Percentiles rank a stretch among this genome's conserved stretches.
These are phyloP conservation scores for Hirudo medicinalis DNA, from an alignment of 1,140 invertebrate genomes.

Conservation along the genomic window DNA sequence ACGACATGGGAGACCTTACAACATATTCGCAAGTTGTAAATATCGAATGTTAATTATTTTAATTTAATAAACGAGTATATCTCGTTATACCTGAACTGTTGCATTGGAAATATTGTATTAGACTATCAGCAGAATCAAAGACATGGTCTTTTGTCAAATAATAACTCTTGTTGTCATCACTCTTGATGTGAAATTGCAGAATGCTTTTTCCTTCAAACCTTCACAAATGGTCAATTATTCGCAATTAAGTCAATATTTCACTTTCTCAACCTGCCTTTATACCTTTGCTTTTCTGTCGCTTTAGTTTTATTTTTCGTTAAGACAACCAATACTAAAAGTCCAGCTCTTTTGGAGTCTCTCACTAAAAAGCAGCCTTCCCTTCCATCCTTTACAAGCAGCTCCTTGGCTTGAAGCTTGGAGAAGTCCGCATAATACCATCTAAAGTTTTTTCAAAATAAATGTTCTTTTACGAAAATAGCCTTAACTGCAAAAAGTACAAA, in stretches of 20 bases:
- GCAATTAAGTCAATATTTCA: not conserved
- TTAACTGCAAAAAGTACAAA: no score
- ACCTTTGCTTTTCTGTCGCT: no score
- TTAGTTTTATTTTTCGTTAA: slow-evolving; percentile 55
- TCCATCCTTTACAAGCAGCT: slow-evolving; percentile 72
- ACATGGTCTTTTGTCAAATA: no score
- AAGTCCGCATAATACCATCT: slow-evolving; percentile 93
- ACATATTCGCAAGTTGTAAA: not conserved
- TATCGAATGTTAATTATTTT: no score
- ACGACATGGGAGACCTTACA: not conserved
- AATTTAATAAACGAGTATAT: no score
- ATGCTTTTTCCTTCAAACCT: not conserved
- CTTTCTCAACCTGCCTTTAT: not conserved
- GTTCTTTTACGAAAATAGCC: not conserved
- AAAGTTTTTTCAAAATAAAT: slow-evolving; percentile 3
- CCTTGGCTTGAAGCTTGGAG: slow-evolving; percentile 76
- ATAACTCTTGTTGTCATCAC: not conserved
- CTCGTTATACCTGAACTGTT: no score
- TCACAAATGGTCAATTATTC: not conserved
- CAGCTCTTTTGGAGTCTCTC: slow-evolving; percentile 78
- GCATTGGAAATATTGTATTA: no score
- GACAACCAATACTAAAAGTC: slow-evolving; percentile 76
- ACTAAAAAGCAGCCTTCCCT: slow-evolving; percentile 94
- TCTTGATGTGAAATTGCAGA: not conserved
- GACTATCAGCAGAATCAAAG: no score